Conservation (phyloP, 2,113 vertebrate species). For the Rissa tridactyla region DNA sequence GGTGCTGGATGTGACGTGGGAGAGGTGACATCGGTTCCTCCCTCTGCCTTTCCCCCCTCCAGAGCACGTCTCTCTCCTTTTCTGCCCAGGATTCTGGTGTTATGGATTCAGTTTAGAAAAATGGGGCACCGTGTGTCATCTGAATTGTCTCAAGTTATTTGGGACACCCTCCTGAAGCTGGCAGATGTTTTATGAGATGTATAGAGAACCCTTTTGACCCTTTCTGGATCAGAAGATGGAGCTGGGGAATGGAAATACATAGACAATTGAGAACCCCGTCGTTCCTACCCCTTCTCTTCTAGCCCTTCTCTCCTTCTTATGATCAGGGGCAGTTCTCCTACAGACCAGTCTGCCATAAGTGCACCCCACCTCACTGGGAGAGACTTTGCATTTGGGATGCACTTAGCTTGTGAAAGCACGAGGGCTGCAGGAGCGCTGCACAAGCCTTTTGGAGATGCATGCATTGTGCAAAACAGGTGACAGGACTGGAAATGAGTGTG, state of each 20-base stretch:
- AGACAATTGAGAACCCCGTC: background rate
- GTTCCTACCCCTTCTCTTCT: background rate
- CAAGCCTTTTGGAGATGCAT: background rate
- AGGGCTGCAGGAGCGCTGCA: background rate
- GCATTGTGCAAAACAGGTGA: background rate
- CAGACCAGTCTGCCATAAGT: background rate
- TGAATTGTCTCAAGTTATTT: background rate
- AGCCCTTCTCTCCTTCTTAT: background rate
- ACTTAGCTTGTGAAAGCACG: background rate
- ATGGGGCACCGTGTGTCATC: accelerated
- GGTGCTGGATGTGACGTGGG: background rate
- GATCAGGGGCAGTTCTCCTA: background rate
- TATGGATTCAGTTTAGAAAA: background rate
- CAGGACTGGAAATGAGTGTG: background rate
- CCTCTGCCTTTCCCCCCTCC: background rate
- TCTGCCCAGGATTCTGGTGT: accelerated
- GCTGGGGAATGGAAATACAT: background rate
- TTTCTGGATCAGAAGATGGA: background rate
- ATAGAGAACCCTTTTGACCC: background rate
- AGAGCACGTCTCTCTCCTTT: background rate
- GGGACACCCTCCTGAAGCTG: background rate
- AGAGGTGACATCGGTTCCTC: background rate
- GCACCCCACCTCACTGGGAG: background rate
- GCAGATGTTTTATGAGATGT: background rate
- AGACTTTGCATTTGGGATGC: background rate